A percentile compares a stretch with the other conserved stretches of the same genome.
phyloP scores from a whole-genome alignment of 2,888 invertebrate species.

The Drosophila emarginata region DNA sequence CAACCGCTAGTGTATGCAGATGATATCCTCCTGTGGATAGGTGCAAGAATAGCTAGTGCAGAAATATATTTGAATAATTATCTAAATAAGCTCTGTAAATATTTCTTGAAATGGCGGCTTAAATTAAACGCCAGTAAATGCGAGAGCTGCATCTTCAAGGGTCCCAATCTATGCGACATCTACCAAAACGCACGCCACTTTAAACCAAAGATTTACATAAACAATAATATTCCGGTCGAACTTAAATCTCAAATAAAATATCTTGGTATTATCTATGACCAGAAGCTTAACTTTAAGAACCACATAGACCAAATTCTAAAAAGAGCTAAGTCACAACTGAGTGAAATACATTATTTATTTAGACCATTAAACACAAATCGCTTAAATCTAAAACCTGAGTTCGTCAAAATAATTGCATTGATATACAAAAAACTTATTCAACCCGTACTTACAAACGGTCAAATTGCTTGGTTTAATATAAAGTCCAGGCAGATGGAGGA shows the following conservation, averaged over 20 bases:
- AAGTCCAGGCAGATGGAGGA: constrained; percentile 7
- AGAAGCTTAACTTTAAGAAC: constrained; percentile 2
- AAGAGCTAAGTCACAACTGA: neutral
- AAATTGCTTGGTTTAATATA: neutral
- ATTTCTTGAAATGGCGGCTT: constrained; percentile 20
- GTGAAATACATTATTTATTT: neutral
- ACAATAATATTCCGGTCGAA: neutral
- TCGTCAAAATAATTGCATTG: neutral
- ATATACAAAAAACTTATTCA: constrained; percentile 6
- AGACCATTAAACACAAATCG: neutral
- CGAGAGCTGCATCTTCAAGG: constrained; percentile 8
- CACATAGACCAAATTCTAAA: neutral
- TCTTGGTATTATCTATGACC: neutral
- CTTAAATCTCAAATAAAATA: neutral
- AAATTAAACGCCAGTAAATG: constrained; percentile 6
- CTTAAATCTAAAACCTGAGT: neutral
- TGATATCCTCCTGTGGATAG: no score
- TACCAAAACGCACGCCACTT: neutral
- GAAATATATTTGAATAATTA: constrained; percentile 18
- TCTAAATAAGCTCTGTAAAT: neutral
- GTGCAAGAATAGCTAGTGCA: constrained; percentile 11
- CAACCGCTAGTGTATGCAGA: no score
- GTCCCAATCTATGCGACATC: no score
- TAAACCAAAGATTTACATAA: neutral
- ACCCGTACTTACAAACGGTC: neutral